Evolutionary conservation across 1,140 invertebrate species (phyloP), one percentile per base, ranked within the genome.

Genomic region (Drosophila tristis): DNA sequence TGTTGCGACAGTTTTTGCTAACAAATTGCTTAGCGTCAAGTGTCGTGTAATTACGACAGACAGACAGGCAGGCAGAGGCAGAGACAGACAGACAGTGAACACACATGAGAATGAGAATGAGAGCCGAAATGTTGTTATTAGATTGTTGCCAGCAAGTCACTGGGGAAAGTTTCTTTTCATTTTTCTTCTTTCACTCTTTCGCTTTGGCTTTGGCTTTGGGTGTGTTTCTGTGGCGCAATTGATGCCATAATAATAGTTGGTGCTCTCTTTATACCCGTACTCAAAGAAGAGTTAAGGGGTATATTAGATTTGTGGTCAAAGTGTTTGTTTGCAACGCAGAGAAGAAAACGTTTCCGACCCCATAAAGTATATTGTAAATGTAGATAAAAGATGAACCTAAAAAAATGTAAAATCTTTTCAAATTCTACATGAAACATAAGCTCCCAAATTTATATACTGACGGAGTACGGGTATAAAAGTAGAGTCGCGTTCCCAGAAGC

Each of bases 11-110:
- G 78, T 86, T 86, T 90, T 84, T 74, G 84, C 80, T 74, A 91
- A 91, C 89, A 91, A 91, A 91, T 91, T 91, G 89, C 89, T 91
- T 79, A 90, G 89, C 89, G 89, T 91, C 89, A 91, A 91, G 89
- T 91, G 89, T 90, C 82, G 75, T 91, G 89, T 91, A 91, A 91
- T 91, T 91, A 91, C 89, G 89, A 64, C 58, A 74, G 71, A 74
- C 57, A 61, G 39, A 51, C 15, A 47, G 25, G 67, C 42, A 53
- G 26, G 23, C 42, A 45, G 29, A 26, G 16, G 20, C 13, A 31
- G 13, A 56, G 15, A 57, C 43, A 31, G 59, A 42, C 35, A 58
- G 20, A 20, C 20, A 20, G 20, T 20, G 20, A 20, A 20, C 67
- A 67, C 68, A 78, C 59, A 71, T 56, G 35, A 39, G 35, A 39